Base-by-base conservation (phyloP, 2,797 vertebrate genomes). In the Tauraco hartlaubi region DNA sequence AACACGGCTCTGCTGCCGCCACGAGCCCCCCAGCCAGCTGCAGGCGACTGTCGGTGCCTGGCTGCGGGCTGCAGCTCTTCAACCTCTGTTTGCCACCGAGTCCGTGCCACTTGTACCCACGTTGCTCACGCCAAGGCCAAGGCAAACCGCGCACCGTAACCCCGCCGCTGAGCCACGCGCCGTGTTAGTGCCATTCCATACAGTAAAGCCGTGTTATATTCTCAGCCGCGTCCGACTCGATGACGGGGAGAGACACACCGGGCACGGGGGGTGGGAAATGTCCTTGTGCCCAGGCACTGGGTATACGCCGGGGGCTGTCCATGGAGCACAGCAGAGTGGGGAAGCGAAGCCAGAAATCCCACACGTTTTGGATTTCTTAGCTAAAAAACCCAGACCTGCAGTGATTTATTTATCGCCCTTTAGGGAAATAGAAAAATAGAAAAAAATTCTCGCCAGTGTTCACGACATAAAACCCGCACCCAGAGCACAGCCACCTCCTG, bases 201-300 rank as follows among this genome's bases (percentile, higher is more conserved):
- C 87, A 91, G 88, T 93, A 93, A 96, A 95, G 44, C 81, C 29
- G 29, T 33, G 81, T 52, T 59, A 7, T 26, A 48, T 76, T 63
- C 83, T 63, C 89, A 72, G 54, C 23, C 1, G 13, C 1, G 5
- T 72, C 61, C 5, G 4, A 15, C 26, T 61, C 8, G 2, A 0
- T 17, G 80, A 8, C 11, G 23, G 61, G 64, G 56, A 28, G 64
- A 7, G 64, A 28, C 4, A 6, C 2, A 3, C 9, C 1, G 17
- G 78, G 48, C 25, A 5, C 3, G 1, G 18, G 44, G 20, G 23
- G 39, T 41, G 39, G 39, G 39, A 41, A 41, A 13, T 14, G 13
- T 14, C 39, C 39, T 41, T 41, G 39, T 41, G 39, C 39, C 39
- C 39, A 14, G 39, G 39, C 39, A 41, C 39, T 41, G 39, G 39